Base-by-base conservation (phyloP, 1,140 invertebrate genomes). In the Coboldia fuscipes region DNA sequence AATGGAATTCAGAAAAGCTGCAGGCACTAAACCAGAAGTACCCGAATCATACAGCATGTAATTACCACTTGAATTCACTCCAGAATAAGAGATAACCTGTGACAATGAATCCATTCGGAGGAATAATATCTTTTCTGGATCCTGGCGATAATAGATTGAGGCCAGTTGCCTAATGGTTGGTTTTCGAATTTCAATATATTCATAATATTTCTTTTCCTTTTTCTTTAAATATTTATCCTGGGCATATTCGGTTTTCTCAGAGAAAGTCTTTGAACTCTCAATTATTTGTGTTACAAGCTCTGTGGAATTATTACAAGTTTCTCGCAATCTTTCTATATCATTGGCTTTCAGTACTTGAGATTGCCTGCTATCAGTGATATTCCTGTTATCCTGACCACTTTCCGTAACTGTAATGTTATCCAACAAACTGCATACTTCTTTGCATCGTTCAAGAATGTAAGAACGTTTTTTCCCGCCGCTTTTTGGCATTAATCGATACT, bases 151-250 rank as follows among this genome's bases (percentile, higher is more conserved):
- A 47, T 83, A 77, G 45, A 89, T 75, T 41, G 86, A 74, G 13
- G 72, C 59, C 18, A 94, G 55, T 2, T 77, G 50, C 30, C 75
- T 57, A 35, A 89, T 65, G 19, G 65, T 80, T 1, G 88, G 82
- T 46, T 66, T 71, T 12, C 72, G 56, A 22, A 89, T 65, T 37
- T 73, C 4, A 4, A 88, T 55, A 46, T 70, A 78, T 43, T 80
- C 74, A 49, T 70, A 78, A 54, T 90, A 92, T 51, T 92, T 92
- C 40, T 76, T 78, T 43, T 85, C 78, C 54, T 96, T 96, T 50
- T 94, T 94, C 31, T 75, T 79, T 6, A 96, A 65, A 53, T 94
- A 96, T 52, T 96, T 96, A 43, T 86, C 78, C 55, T 94, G 85
- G 0, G 86, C 82, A 53, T 76, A 94, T 45, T 81, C 81, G 1